phyloP scores from a whole-genome alignment of 2,888 invertebrate species.

The Teleogryllus oceanicus region DNA sequence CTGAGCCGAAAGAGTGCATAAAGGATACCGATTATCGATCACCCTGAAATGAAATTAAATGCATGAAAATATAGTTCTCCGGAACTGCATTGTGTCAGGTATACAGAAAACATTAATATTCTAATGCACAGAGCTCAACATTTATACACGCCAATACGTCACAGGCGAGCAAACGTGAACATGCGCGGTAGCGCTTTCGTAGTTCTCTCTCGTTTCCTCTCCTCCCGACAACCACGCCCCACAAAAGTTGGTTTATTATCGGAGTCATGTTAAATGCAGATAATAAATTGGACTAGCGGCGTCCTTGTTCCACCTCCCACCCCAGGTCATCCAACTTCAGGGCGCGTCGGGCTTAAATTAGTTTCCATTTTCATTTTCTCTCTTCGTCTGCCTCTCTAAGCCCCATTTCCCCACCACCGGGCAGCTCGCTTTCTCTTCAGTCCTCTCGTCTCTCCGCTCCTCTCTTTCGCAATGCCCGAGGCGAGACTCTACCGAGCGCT shows the following conservation, averaged over 20 bases:
- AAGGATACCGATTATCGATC: too few species aligned
- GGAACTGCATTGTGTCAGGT: too few species aligned
- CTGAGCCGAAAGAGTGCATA: too few species aligned
- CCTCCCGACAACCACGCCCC: not conserved
- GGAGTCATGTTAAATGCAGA: slow-evolving; percentile 28
- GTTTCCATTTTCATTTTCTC: not conserved
- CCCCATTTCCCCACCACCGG: slow-evolving; percentile 6
- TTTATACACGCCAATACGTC: not conserved
- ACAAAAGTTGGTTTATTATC: slow-evolving; percentile 25
- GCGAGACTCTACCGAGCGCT: slow-evolving; percentile 1
- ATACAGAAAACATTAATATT: too few species aligned
- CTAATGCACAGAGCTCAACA: too few species aligned
- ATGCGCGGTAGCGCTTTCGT: not conserved
- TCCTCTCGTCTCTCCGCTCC: slow-evolving; percentile 7
- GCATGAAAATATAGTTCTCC: too few species aligned
- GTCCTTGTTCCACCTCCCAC: slow-evolving; percentile 18
- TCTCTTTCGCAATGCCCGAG: not conserved
- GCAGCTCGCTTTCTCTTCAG: not conserved
- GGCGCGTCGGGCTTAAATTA: not conserved
- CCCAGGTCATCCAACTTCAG: not conserved
- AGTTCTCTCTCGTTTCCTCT: not conserved
- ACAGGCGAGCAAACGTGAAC: not conserved
- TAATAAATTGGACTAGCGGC: slow-evolving; percentile 26
- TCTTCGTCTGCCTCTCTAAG: not conserved
- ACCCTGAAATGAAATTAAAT: too few species aligned